A percentile compares a stretch with the other conserved stretches of the same genome.
These are phyloP conservation scores for Cyrtorhinus lividipennis DNA, from an alignment of 1,140 invertebrate genomes.

Conservation along the genomic window DNA sequence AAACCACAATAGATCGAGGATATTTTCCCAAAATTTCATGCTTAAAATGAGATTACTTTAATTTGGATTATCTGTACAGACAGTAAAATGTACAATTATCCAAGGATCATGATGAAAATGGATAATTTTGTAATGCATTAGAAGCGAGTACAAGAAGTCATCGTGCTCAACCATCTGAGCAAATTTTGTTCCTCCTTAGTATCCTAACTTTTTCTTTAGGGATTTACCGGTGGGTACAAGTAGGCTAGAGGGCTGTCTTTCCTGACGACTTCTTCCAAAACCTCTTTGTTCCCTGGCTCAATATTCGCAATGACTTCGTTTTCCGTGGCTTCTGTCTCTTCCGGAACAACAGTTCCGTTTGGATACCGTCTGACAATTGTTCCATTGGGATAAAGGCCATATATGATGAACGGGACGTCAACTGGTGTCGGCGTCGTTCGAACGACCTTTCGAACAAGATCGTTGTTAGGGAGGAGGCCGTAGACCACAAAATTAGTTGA, in stretches of 20 bases:
- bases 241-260: conserved; percentile 21
- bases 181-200: too few species aligned
- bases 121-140: too few species aligned
- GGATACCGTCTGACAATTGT: conserved; percentile 26
- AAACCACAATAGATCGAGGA: too few species aligned
- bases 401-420: conserved; percentile 24
- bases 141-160: too few species aligned
- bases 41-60: too few species aligned
- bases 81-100: too few species aligned
- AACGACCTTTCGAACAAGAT: conserved; percentile 20
- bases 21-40: too few species aligned
- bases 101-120: too few species aligned
- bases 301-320: conserved; percentile 24
- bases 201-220: too few species aligned
- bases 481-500: conserved; percentile 22
- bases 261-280: conserved; percentile 20
- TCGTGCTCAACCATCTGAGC: too few species aligned
- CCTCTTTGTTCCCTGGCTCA: conserved; percentile 17
- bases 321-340: conserved; percentile 22
- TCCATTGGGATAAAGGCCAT: conserved; percentile 25
- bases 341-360: conserved; percentile 25
- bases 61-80: too few species aligned
- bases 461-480: conserved; percentile 24
- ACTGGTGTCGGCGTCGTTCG: conserved; percentile 18
- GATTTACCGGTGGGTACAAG: conserved; percentile 18